Base-by-base conservation (phyloP, 2,113 vertebrate species). In the Neodon shergylaensis region DNA sequence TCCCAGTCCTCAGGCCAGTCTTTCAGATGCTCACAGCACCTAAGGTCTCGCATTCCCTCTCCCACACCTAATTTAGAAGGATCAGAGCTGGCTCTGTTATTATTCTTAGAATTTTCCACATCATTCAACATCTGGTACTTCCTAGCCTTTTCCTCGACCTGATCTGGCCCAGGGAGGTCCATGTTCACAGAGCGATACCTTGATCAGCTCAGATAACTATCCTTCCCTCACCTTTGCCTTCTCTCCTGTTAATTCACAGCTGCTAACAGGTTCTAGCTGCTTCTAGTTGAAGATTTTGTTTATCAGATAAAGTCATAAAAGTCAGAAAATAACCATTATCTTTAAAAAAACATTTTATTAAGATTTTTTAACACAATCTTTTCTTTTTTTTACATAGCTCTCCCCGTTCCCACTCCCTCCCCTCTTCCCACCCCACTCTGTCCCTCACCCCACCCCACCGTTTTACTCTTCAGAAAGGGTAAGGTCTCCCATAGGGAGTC, bases 251-350 rank as follows among this genome's bases (percentile, higher is more conserved):
- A 44, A 65, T 36, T 22, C 36, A 82, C 36, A 5, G 21, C 44
- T 68, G 72, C 0, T 58, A 54, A 77, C 14, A 42, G 28, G 28
- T 3, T 1, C 79, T 49, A n/a, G 52, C 16, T 58, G 77, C 42
- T 86, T 82, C 54, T 21, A 58, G 54, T 58, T 49, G 22, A 95
- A 89, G 73, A 94, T 86, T 61, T 77, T 49, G 19, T 28, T 94
- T 91, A 83, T 92, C 68, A 95, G 14, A 33, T n/a, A 2, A 87
- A 88, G 26, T 90, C 26, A 73, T 65, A 77, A 90, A 86, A 91
- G 21, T 95, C 39, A 42, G 52, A 90, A 90, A 93, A 76, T 5
- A 92, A 42, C 2, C 49, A 9, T 5, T 66, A 58, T 58, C 54
- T 58, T 21, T 58, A 7, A 0, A 6, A 6, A 21, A 17, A 58